phyloP scores from a whole-genome alignment of 1,140 invertebrate species.

The Centruroides sculpturatus region DNA sequence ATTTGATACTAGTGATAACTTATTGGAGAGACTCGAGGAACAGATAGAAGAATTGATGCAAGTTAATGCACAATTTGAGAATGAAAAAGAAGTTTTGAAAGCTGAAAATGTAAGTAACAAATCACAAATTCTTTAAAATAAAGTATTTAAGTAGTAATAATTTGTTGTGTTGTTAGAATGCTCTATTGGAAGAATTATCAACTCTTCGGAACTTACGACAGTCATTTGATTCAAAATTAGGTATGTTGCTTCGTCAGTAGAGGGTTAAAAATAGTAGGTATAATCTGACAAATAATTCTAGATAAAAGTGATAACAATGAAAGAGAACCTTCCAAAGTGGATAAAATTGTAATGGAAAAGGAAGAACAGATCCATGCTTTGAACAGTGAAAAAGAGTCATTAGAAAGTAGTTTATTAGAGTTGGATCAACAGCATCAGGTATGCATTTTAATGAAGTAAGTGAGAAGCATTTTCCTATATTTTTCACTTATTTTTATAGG shows the following conservation, averaged over 20 bases:
- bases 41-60: too few species aligned
- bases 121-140: not conserved
- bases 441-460: slow-evolving; percentile 33
- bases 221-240: not conserved
- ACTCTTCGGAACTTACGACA: too few species aligned
- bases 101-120: too few species aligned
- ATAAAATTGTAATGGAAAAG: slow-evolving; percentile 12
- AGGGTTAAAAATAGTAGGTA: too few species aligned
- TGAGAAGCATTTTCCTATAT: slow-evolving; percentile 4
- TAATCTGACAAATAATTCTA: too few species aligned
- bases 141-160: not conserved
- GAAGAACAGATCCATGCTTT: slow-evolving; percentile 39
- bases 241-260: not conserved
- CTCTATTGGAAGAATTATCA: slow-evolving; percentile 4
- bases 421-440: slow-evolving; percentile 52
- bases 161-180: not conserved
- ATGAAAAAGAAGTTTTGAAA: too few species aligned
- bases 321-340: not conserved
- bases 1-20: too few species aligned
- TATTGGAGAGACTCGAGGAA: too few species aligned
- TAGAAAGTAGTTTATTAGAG: slow-evolving; percentile 44
- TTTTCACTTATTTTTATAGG: slow-evolving; percentile 5
- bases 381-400: slow-evolving; percentile 25
- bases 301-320: too few species aligned
- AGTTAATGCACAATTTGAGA: too few species aligned